Percentiles rank a stretch among this genome's conserved stretches.
phyloP scores from a whole-genome alignment of 2,113 vertebrate genomes.

The Ictalurus punctatus region DNA sequence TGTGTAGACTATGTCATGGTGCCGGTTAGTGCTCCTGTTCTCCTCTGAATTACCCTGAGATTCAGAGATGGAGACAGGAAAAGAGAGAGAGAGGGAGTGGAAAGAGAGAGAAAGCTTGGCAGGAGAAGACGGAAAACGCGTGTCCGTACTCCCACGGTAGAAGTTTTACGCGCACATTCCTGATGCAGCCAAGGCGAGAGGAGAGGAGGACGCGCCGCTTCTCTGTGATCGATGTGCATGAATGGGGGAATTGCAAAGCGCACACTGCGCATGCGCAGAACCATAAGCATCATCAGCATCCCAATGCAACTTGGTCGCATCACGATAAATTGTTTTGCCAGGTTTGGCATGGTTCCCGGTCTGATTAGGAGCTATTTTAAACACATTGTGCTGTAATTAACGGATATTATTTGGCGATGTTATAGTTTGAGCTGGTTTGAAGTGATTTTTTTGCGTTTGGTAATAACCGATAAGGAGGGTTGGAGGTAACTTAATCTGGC shows the following conservation, averaged over 20 bases:
- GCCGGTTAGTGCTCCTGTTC: constrained; percentile 14
- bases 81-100: neutral
- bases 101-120: neutral
- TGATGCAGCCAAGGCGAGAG: constrained; percentile 18
- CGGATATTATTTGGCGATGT: neutral
- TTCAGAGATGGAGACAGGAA: neutral
- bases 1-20: constrained; percentile 31
- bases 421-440: neutral
- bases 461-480: neutral
- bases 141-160: neutral
- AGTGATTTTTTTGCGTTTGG: neutral
- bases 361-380: too few species aligned
- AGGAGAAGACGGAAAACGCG: neutral
- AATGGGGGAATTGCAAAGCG: constrained; percentile 60
- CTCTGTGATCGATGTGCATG: constrained; percentile 52
- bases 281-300: constrained; percentile 51
- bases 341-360: neutral
- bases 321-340: constrained; percentile 14
- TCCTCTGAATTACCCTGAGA: constrained; percentile 1
- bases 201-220: constrained; percentile 6
- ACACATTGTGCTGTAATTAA: neutral
- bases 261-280: constrained; percentile 78
- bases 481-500: neutral
- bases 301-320: constrained; percentile 54
- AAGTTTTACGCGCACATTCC: constrained; percentile 27